Evolutionary conservation across 2,113 vertebrate genomes (phyloP).

Genomic region (Arothron firmamentum): DNA sequence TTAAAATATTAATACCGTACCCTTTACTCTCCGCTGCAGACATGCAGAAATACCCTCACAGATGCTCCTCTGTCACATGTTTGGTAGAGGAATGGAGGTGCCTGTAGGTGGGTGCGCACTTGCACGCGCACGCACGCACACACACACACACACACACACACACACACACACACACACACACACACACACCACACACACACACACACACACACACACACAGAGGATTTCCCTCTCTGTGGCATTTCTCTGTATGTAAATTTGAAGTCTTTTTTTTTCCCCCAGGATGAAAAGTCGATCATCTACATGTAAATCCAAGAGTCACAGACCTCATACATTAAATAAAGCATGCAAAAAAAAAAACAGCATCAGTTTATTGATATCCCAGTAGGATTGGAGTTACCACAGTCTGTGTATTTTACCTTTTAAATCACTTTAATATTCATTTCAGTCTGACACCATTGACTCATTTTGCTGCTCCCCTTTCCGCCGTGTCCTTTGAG

Average conservation of each 20-base stretch:
- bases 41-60: conserved; percentile 54
- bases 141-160: neutral
- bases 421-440: no score
- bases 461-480: no score
- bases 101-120: neutral
- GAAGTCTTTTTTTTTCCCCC: no score
- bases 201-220: neutral
- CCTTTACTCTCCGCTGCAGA: conserved; percentile 54
- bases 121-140: neutral
- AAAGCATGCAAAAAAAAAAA: no score
- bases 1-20: conserved; percentile 71
- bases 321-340: no score
- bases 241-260: neutral
- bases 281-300: no score
- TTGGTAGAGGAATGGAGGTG: conserved; percentile 39
- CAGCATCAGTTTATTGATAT: no score
- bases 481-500: no score
- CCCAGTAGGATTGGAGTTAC: no score
- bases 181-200: neutral
- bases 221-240: neutral
- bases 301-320: no score
- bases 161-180: conserved; percentile 1
- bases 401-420: no score
- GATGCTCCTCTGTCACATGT: conserved; percentile 46
- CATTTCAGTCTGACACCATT: no score